Conservation (phyloP, 2,113 vertebrate species). For the Lichenostomus cassidix region DNA sequence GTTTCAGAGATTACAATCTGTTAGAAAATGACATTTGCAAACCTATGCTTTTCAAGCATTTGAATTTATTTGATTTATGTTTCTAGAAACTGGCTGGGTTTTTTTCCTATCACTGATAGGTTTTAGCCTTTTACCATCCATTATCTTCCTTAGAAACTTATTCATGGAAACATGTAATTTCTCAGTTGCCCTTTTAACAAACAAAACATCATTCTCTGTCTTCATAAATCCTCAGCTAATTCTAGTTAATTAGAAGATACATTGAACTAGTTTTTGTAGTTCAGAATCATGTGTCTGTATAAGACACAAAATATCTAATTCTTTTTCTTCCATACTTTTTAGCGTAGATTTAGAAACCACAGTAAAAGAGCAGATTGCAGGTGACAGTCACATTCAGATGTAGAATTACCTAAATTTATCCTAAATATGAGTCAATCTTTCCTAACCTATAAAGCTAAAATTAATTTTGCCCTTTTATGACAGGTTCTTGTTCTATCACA, state of each 20-base stretch:
- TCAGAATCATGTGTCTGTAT: not conserved
- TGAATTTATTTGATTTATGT: not conserved
- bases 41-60: not conserved
- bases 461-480: not conserved
- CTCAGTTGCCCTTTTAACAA: not conserved
- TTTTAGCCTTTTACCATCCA: not conserved
- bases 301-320: not conserved
- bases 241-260: not conserved
- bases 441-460: not conserved
- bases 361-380: not conserved
- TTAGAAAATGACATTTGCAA: not conserved
- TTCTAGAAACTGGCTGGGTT: not conserved
- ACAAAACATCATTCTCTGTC: not conserved
- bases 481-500: no score
- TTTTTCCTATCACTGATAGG: not conserved
- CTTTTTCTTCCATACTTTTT: not conserved
- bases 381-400: not conserved
- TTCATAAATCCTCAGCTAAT: not conserved
- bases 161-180: not conserved
- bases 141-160: not conserved
- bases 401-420: not conserved
- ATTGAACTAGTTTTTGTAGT: not conserved
- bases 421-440: not conserved
- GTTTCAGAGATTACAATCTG: not conserved
- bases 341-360: not conserved